phyloP scores from a whole-genome alignment of 2,797 vertebrate genomes.

The Pseudochromis fuscus region DNA sequence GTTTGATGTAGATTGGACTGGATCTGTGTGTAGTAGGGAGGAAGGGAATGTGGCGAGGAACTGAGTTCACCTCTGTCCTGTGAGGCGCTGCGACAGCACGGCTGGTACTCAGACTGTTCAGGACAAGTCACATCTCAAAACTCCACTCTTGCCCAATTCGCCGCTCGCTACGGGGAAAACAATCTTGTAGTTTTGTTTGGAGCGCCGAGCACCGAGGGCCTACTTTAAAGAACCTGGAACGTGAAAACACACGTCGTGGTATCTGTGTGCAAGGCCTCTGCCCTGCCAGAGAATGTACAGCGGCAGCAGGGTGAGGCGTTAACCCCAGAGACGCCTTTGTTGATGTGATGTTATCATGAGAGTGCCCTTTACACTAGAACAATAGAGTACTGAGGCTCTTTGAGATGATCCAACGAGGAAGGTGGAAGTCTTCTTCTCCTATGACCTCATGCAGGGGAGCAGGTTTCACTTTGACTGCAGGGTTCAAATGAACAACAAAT shows the following conservation, averaged over 20 bases:
- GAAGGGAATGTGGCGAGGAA: slow-evolving; percentile 15
- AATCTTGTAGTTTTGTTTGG: neutral
- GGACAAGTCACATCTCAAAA: slow-evolving; percentile 30
- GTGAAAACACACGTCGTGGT: neutral
- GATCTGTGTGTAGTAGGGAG: slow-evolving; percentile 32
- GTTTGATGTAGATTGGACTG: slow-evolving; percentile 57
- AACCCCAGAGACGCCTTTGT: slow-evolving; percentile 43
- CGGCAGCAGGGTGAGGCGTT: neutral
- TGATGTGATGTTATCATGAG: slow-evolving; percentile 43
- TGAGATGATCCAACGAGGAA: slow-evolving; percentile 5
- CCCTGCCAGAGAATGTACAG: slow-evolving; percentile 8
- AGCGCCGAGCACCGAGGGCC: neutral
- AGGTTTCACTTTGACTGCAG: slow-evolving; percentile 12
- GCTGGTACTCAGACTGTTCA: slow-evolving; percentile 53
- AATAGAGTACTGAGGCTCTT: slow-evolving; percentile 16
- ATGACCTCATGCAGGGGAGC: neutral
- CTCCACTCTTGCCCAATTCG: slow-evolving; percentile 12
- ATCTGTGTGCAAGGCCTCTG: neutral
- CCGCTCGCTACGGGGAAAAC: slow-evolving; percentile 24
- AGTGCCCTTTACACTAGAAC: slow-evolving; percentile 37
- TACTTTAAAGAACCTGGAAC: neutral
- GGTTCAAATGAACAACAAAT: neutral
- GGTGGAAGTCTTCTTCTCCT: neutral
- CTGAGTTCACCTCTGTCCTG: slow-evolving; percentile 34
- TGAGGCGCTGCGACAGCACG: slow-evolving; percentile 47